phyloP scores from a whole-genome alignment of 2,113 vertebrate genomes.

The Scolopax mira region DNA sequence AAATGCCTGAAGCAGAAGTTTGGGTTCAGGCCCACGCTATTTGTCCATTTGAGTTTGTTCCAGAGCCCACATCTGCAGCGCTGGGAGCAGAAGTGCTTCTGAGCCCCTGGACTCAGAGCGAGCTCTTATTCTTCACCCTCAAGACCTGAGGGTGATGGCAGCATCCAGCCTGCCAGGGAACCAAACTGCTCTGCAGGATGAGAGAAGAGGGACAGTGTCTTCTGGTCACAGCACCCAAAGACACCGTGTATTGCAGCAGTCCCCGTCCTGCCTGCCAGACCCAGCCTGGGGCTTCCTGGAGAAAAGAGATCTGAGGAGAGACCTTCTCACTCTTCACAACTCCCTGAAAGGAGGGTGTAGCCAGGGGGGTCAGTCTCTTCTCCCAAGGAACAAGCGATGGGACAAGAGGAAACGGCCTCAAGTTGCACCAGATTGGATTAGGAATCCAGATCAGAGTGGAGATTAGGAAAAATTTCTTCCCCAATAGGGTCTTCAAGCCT shows the following conservation, averaged over 20 bases:
- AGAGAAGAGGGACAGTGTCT: not conserved
- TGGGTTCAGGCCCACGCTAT: not conserved
- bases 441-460: no score
- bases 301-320: not conserved
- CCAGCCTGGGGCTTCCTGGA: not conserved
- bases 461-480: no score
- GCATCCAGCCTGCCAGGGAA: not conserved
- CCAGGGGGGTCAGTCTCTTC: no score
- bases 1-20: not conserved
- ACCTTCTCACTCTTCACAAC: not conserved
- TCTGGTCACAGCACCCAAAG: accelerated
- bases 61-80: not conserved
- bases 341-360: not conserved
- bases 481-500: no score
- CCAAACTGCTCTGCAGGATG: not conserved
- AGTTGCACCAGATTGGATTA: no score
- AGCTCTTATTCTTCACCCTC: not conserved
- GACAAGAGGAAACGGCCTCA: no score
- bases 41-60: not conserved
- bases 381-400: no score
- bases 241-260: accelerated
- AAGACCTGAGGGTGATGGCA: not conserved
- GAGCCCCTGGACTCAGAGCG: accelerated
- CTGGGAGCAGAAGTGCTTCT: not conserved
- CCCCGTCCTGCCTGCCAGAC: not conserved